Conservation (phyloP, 2,797 vertebrate species). For the Agapornis canus region DNA sequence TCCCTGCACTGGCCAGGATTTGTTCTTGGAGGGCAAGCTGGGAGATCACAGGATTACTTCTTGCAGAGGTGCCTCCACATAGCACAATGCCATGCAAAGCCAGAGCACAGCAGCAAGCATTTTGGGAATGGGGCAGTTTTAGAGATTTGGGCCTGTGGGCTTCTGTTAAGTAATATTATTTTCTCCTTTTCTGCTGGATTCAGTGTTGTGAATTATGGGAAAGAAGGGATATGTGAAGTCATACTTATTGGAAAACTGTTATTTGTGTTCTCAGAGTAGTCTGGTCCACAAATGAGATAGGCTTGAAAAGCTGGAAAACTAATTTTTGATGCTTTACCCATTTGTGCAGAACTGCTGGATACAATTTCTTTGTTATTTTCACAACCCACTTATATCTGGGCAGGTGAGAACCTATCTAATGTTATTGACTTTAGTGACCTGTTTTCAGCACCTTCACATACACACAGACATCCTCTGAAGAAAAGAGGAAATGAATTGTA, state of each 20-base stretch:
- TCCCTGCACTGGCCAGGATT: accelerated
- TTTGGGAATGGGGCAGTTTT: background rate
- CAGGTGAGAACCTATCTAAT: background rate
- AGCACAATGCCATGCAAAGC: accelerated
- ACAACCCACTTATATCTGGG: background rate
- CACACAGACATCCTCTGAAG: accelerated
- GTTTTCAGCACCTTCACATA: background rate
- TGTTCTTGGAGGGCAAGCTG: accelerated
- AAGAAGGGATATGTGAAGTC: background rate
- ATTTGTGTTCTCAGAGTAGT: background rate
- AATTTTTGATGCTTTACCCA: background rate
- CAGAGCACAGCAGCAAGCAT: accelerated
- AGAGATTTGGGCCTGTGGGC: background rate
- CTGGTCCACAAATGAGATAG: background rate
- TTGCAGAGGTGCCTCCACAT: background rate
- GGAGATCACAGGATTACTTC: accelerated
- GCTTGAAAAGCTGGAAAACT: background rate
- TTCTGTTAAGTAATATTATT: background rate
- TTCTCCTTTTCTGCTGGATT: background rate
- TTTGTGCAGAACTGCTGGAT: background rate
- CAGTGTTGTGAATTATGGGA: background rate
- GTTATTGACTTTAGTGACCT: background rate
- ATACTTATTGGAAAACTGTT: accelerated
- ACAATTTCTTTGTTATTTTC: background rate
- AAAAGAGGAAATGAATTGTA: background rate